These are phyloP conservation scores for Latrodectus hesperus DNA, from an alignment of 2,888 invertebrate species.

Conservation along the genomic window DNA sequence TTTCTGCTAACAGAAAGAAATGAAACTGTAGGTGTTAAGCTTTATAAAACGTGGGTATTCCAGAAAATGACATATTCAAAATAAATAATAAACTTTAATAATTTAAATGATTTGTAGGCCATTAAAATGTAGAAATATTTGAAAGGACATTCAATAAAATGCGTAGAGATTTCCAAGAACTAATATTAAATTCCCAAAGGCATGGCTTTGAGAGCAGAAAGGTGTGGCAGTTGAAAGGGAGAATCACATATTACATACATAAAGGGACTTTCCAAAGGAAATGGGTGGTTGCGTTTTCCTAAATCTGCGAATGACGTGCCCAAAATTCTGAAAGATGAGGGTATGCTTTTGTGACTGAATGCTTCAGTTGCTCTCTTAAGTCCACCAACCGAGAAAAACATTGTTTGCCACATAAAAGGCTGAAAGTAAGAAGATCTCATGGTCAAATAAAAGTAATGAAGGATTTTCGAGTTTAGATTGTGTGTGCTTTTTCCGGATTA, in stretches of 20 bases:
- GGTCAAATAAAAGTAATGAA: background rate
- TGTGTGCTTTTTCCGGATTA: background rate
- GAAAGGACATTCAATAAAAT: background rate
- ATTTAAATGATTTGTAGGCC: no score
- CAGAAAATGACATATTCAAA: no score
- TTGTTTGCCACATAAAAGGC: background rate
- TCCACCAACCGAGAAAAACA: background rate
- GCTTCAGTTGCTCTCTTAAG: background rate
- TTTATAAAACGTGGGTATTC: no score
- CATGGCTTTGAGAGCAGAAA: background rate
- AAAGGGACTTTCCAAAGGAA: background rate
- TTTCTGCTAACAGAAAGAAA: no score
- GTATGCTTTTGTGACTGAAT: background rate
- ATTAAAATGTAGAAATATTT: background rate
- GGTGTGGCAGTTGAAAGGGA: background rate
- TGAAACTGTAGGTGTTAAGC: no score
- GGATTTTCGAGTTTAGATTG: background rate
- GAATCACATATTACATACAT: background rate
- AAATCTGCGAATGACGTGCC: slow-evolving; percentile 1
- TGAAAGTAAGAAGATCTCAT: background rate
- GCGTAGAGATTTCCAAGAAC: background rate
- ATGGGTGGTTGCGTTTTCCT: background rate
- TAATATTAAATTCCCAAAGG: background rate
- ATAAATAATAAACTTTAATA: no score
- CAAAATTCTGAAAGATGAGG: background rate